A percentile compares a stretch with the other conserved stretches of the same genome.
phyloP scores from a whole-genome alignment of 2,797 vertebrate genomes.

The Catamblyrhynchus diadema region DNA sequence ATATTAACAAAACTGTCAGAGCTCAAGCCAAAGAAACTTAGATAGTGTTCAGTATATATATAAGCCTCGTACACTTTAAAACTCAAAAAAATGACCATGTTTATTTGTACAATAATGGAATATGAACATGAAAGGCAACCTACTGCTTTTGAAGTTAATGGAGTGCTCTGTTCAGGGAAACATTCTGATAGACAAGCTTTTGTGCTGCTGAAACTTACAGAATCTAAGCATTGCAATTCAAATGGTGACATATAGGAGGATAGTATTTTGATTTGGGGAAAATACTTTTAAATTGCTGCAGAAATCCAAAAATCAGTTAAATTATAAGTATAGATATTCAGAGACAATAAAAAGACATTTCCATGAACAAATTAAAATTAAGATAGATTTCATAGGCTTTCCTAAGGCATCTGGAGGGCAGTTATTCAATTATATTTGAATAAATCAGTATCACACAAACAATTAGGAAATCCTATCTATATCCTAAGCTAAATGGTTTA shows the following conservation, averaged over 20 bases:
- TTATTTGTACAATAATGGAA: neutral
- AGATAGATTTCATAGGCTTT: conserved; percentile 2
- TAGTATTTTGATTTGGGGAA: neutral
- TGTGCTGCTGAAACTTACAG: neutral
- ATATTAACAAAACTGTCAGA: neutral
- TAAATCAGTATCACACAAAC: neutral
- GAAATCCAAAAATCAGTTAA: neutral
- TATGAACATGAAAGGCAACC: neutral
- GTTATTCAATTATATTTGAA: conserved; percentile 15
- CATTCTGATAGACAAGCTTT: neutral
- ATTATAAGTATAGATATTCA: neutral
- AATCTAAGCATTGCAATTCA: neutral
- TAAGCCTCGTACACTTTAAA: neutral
- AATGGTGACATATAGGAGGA: neutral
- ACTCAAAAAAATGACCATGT: neutral
- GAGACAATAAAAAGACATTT: neutral
- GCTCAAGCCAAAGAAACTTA: neutral
- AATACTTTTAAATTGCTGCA: neutral
- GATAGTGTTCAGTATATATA: neutral
- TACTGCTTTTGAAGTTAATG: neutral
- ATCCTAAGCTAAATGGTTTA: neutral
- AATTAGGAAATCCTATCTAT: neutral
- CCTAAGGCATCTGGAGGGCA: neutral
- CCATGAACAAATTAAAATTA: neutral
- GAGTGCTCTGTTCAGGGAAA: neutral